These are phyloP conservation scores for Tenebrio molitor DNA, from an alignment of 1,140 invertebrate genomes.

Conservation along the genomic window DNA sequence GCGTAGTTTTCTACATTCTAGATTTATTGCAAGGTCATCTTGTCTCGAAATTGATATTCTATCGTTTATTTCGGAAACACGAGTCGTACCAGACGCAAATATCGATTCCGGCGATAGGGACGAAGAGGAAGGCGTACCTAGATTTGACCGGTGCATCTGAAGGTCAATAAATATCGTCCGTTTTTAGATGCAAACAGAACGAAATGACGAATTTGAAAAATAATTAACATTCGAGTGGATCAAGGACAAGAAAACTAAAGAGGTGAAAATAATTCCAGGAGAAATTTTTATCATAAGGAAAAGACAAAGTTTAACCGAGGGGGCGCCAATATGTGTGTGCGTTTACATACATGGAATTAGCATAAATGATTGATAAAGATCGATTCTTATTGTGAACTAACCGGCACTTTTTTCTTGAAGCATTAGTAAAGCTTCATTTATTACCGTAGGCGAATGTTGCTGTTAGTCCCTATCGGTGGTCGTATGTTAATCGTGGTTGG, in stretches of 20 bases:
- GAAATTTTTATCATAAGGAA: no score
- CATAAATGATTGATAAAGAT: constrained; percentile 1
- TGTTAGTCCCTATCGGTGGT: no score
- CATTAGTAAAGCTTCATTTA: constrained; percentile 5
- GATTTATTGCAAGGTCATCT: constrained; percentile 3
- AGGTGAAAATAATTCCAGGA: no score
- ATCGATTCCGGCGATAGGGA: constrained; percentile 4
- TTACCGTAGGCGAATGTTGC: neutral
- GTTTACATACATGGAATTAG: neutral
- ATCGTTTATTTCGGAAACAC: constrained; percentile 3
- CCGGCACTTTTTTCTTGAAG: neutral
- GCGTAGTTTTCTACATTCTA: neutral
- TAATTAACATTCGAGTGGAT: no score
- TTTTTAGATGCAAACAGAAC: no score
- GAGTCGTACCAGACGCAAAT: constrained; percentile 5
- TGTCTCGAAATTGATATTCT: neutral
- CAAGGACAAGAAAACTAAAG: no score
- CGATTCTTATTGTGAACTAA: constrained; percentile 15
- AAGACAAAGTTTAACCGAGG: no score
- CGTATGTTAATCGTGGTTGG: neutral
- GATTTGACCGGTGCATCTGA: neutral
- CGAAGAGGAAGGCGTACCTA: constrained; percentile 1
- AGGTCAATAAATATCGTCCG: neutral
- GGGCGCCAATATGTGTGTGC: no score
- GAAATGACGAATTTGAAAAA: no score